Conservation (phyloP, 2,113 vertebrate genomes). For the human (Homo sapiens) region DNA sequence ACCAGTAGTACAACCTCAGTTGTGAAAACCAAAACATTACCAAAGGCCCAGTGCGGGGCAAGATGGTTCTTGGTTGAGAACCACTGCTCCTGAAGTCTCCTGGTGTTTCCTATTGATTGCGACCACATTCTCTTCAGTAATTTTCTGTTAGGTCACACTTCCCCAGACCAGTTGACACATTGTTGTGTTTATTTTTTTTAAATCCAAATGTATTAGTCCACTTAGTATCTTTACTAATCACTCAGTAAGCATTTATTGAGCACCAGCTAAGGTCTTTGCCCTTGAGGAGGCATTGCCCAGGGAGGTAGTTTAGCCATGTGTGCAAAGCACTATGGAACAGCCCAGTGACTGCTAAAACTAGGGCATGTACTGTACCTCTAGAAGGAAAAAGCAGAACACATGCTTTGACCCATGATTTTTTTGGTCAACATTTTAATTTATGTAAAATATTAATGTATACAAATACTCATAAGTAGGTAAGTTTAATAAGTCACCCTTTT, state of each 20-base stretch:
- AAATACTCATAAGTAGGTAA: neutral
- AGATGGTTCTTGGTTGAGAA: neutral
- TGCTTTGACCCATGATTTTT: neutral
- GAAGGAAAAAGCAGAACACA: neutral
- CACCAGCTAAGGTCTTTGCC: neutral
- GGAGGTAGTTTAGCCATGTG: neutral
- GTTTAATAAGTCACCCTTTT: neutral
- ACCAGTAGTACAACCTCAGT: neutral
- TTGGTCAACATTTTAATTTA: neutral
- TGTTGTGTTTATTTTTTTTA: neutral
- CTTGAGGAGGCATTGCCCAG: neutral
- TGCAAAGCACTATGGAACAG: neutral
- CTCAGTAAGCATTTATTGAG: neutral
- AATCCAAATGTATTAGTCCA: neutral
- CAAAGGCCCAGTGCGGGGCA: neutral
- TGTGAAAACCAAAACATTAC: neutral
- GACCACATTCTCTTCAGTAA: neutral
- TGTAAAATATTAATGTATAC: conserved; percentile 2
- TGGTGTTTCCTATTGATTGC: neutral
- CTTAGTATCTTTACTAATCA: neutral
- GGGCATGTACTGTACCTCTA: neutral
- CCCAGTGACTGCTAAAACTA: neutral
- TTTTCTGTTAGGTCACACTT: neutral
- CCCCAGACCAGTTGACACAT: neutral
- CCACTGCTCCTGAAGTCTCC: neutral